Evolutionary conservation across 2,888 invertebrate species (phyloP).

Genomic region (Chrysolina oricalcia): DNA sequence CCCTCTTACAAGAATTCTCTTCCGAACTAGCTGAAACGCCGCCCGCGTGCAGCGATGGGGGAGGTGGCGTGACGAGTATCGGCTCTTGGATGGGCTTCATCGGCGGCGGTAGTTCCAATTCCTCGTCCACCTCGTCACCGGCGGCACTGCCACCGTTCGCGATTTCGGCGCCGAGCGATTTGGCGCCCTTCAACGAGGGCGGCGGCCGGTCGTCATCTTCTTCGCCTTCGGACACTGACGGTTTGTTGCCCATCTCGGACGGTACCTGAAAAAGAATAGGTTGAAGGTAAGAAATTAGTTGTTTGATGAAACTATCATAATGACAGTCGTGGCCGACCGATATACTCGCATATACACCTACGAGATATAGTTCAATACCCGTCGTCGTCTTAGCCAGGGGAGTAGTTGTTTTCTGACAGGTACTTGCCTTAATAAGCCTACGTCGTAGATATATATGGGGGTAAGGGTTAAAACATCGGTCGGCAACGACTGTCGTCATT

Average conservation of each 20-base stretch:
- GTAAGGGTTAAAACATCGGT: no score
- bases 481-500: no score
- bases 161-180: slow-evolving; percentile 64
- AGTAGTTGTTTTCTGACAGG: no score
- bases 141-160: slow-evolving; percentile 72
- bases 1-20: slow-evolving; percentile 77
- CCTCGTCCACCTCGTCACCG: slow-evolving; percentile 84
- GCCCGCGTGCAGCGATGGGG: slow-evolving; percentile 63
- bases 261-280: slow-evolving; percentile 68
- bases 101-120: slow-evolving; percentile 93
- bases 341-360: no score
- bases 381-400: no score
- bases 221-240: slow-evolving; percentile 71
- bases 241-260: slow-evolving; percentile 75
- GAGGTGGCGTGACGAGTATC: slow-evolving; percentile 67
- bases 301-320: no score
- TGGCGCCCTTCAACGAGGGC: slow-evolving; percentile 60
- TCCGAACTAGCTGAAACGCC: slow-evolving; percentile 73
- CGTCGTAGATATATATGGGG: no score
- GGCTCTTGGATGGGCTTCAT: slow-evolving; percentile 95
- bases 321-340: no score
- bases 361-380: no score
- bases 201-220: slow-evolving; percentile 69
- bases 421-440: no score
- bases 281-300: no score